Percentiles rank a stretch among this genome's conserved stretches.
Conservation (phyloP, 2,113 vertebrate species). For the Cnemophilus loriae region DNA sequence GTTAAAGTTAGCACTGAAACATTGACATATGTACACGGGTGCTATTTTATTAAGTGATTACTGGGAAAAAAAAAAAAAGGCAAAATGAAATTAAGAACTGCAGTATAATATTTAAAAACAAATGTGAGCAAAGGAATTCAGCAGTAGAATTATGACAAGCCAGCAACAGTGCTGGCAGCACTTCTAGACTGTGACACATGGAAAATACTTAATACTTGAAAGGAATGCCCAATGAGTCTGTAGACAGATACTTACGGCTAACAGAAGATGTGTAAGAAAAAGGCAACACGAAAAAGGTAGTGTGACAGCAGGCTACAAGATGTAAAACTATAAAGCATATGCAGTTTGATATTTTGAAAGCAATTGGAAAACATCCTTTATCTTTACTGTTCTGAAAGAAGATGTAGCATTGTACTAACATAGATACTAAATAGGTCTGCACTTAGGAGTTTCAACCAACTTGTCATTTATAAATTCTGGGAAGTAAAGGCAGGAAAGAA, state of each 20-base stretch:
- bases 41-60: not conserved
- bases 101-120: not conserved
- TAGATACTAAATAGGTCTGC: not conserved
- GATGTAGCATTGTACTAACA: not conserved
- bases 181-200: not conserved
- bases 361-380: not conserved
- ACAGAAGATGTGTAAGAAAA: not conserved
- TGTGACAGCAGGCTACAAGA: not conserved
- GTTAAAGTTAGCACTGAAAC: not conserved
- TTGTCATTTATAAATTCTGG: not conserved
- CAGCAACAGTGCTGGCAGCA: not conserved
- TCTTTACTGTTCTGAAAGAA: not conserved
- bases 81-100: not conserved
- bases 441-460: not conserved
- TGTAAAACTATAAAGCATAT: not conserved
- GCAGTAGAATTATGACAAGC: not conserved
- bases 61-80: not conserved
- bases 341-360: not conserved
- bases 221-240: not conserved
- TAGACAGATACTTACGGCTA: not conserved
- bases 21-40: not conserved
- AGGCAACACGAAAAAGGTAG: not conserved
- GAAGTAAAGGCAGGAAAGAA: not conserved
- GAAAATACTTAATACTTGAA: slow-evolving; percentile 9
- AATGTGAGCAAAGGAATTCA: not conserved